Conservation (phyloP, 1,140 invertebrate species). For the Periplaneta americana region DNA sequence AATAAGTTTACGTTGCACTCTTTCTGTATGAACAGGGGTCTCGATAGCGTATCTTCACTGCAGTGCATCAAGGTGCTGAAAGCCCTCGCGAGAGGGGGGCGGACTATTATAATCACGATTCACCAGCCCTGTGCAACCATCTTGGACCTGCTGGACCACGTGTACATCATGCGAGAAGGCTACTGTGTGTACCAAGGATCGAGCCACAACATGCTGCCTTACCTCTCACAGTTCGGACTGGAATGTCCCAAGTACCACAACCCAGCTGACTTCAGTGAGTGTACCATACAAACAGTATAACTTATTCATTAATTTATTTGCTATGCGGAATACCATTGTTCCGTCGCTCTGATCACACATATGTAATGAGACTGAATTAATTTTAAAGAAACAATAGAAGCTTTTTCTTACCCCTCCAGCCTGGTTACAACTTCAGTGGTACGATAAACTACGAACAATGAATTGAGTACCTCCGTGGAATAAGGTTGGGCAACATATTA, state of each 20-base stretch:
- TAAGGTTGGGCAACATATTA: too few relatives aligned
- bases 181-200: conserved; percentile 54
- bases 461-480: too few relatives aligned
- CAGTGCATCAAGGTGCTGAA: conserved; percentile 55
- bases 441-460: too few relatives aligned
- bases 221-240: conserved; percentile 28
- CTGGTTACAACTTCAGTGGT: too few relatives aligned
- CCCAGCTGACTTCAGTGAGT: conserved; percentile 32
- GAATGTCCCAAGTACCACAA: conserved; percentile 28
- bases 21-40: conserved; percentile 47
- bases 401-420: too few relatives aligned
- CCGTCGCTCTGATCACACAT: too few relatives aligned
- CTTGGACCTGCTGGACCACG: conserved; percentile 68
- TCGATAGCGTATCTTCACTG: conserved; percentile 66
- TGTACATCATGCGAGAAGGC: conserved; percentile 51
- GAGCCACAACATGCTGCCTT: conserved; percentile 42
- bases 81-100: conserved; percentile 54
- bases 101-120: conserved; percentile 75
- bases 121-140: conserved; percentile 77
- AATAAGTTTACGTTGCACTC: too few relatives aligned
- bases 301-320: too few relatives aligned
- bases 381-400: too few relatives aligned
- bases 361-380: too few relatives aligned
- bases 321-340: too few relatives aligned
- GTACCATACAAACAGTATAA: too few relatives aligned